Base-by-base conservation (phyloP, 2,797 vertebrate genomes). In the Holocentrus rufus region DNA sequence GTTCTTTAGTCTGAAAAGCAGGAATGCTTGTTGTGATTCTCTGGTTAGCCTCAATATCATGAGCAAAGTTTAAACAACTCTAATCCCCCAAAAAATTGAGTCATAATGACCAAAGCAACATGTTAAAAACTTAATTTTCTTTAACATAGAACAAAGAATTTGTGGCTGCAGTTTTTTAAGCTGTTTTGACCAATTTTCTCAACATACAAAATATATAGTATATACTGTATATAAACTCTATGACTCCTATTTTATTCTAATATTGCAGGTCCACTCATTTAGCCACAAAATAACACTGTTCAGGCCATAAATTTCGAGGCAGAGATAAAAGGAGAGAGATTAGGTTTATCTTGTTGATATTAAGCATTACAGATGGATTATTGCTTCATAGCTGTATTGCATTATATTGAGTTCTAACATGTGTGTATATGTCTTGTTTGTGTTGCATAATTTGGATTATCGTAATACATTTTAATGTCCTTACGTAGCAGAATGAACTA, bases 391-490 rank as follows among this genome's bases (percentile, higher is more conserved):
- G 83, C 76, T 86, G 77, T 69, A 72, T 89, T 88, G 78, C 87
- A 80, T 87, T 85, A 84, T 81, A 65, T 68, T 57, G 82, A 76
- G 65, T 87, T 88, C 18, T 22, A 46, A 46, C 27, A 39, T 46
- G 52, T 20, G 36, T 53, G 31, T 34, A 7, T 42, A n/a, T 60
- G 34, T 85, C 53, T 66, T 86, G 77, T 87, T 69, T 80, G 74
- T 79, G 85, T 85, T 79, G 89, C 88, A 91, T 92, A 88, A 89
- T 90, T 82, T 80, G 86, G 90, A 92, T 92, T 92, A 91, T 87
- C 49, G 55, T 90, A 93, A 91, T 90, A 77, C 89, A 81, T 10
- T 22, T 72, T 91, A 88, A 92, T 91, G 83, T 89, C 86, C 88
- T 91, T 86, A 84, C 11, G 4, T 4, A 17, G 69, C 73, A 59